Evolutionary conservation across 2,888 invertebrate species (phyloP).

Genomic region (Vesta saturnalis): DNA sequence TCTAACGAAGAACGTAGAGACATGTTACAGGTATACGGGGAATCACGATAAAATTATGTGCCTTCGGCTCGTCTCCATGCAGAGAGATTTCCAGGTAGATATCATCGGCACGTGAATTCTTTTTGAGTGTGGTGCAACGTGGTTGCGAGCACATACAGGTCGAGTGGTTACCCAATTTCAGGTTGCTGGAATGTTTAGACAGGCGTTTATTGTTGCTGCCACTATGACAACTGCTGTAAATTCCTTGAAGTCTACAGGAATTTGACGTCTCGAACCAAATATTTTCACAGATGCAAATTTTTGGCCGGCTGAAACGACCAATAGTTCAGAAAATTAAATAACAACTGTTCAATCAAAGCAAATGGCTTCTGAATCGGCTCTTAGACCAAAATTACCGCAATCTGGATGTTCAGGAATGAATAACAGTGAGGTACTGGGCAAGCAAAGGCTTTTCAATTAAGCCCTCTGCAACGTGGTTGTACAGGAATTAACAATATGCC

Average conservation of each 20-base stretch:
- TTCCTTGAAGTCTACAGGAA: background rate
- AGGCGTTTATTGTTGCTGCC: background rate
- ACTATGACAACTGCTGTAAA: slow-evolving; percentile 1
- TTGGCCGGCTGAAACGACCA: background rate
- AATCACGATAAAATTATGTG: too few species aligned
- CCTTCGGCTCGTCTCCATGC: too few species aligned
- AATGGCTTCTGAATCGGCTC: background rate
- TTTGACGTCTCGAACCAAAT: background rate
- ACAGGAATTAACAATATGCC: background rate
- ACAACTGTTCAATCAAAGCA: background rate
- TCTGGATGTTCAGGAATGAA: background rate
- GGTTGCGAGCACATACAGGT: background rate
- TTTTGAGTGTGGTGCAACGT: too few species aligned
- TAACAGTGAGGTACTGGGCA: slow-evolving; percentile 4
- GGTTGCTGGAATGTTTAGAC: too few species aligned
- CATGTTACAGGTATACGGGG: too few species aligned
- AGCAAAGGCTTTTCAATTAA: background rate
- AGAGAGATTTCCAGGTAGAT: too few species aligned
- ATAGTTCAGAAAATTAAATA: background rate
- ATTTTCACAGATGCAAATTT: background rate
- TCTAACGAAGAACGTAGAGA: too few species aligned
- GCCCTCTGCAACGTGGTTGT: background rate
- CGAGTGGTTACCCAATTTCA: background rate
- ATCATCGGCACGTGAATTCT: too few species aligned
- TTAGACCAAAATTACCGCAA: background rate